Percentiles rank a stretch among this genome's conserved stretches.
phyloP scores from a whole-genome alignment of 2,113 vertebrate species.

The Gymnogyps californianus region DNA sequence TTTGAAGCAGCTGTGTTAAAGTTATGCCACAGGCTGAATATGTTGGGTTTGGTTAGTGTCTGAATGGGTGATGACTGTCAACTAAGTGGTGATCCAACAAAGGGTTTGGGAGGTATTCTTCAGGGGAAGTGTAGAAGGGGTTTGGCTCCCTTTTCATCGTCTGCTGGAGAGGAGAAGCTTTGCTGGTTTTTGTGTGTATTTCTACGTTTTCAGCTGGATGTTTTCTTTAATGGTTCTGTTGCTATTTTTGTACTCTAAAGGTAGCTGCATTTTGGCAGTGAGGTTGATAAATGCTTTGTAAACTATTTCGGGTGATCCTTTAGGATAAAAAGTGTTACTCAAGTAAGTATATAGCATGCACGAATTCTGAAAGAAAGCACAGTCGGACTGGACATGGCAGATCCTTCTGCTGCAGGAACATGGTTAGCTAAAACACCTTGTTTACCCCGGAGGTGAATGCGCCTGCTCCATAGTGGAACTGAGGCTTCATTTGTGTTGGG shows the following conservation, averaged over 20 bases:
- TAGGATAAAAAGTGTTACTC: accelerated
- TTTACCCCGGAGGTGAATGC: not conserved
- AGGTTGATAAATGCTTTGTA: accelerated
- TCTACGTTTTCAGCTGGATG: accelerated
- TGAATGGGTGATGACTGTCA: not conserved
- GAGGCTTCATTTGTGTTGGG: not conserved
- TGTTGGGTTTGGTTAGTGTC: not conserved
- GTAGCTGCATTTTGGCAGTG: accelerated
- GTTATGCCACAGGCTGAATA: accelerated
- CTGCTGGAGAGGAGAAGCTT: not conserved
- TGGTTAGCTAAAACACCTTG: not conserved
- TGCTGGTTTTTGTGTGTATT: not conserved
- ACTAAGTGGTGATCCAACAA: accelerated
- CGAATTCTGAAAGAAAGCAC: not conserved
- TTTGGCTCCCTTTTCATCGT: accelerated
- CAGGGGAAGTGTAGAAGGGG: accelerated
- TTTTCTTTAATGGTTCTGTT: too few relatives aligned
- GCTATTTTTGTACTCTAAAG: not conserved
- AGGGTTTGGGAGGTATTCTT: not conserved
- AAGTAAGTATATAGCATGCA: accelerated
- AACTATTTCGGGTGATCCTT: not conserved
- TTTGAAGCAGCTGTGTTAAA: not conserved
- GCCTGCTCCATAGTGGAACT: not conserved
- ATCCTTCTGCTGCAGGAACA: too few relatives aligned
- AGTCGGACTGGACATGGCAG: not conserved